Conservation (phyloP, 2,888 invertebrate species). For the Griposia aprilina region DNA sequence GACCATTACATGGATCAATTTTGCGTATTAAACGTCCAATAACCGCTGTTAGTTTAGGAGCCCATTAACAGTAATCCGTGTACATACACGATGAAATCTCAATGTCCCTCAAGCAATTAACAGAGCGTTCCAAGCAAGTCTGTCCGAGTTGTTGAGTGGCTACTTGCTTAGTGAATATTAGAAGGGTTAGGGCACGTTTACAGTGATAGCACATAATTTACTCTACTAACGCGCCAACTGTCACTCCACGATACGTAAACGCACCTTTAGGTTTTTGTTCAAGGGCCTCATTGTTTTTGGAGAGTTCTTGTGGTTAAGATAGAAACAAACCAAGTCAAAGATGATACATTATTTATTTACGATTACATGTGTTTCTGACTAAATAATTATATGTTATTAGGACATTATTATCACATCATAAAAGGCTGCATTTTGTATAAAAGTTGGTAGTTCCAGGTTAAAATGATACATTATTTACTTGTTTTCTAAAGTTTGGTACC, state of each 20-base stretch:
- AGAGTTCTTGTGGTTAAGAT: background rate
- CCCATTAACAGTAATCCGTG: constrained; percentile 68
- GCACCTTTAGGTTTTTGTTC: too few relatives aligned
- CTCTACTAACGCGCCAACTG: too few relatives aligned
- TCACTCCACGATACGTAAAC: background rate
- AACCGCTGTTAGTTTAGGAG: constrained; percentile 30
- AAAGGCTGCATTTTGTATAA: constrained; percentile 32
- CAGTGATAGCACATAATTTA: background rate
- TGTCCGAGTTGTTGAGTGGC: constrained; percentile 10
- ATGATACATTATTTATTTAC: constrained; percentile 32
- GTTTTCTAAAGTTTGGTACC: constrained; percentile 90
- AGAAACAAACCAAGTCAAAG: constrained; percentile 3
- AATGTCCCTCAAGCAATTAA: constrained; percentile 64
- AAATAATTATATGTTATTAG: constrained; percentile 10
- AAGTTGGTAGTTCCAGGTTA: background rate
- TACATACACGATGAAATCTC: constrained; percentile 45
- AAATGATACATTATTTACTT: constrained; percentile 68
- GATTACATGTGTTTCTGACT: constrained; percentile 38
- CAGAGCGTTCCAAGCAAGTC: background rate
- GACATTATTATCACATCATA: constrained; percentile 50
- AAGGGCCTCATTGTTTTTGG: background rate
- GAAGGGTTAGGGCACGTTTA: background rate
- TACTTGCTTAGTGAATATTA: constrained; percentile 20
- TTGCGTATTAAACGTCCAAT: constrained; percentile 11
- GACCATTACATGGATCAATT: constrained; percentile 6